Percentiles rank a stretch among this genome's conserved stretches.
Evolutionary conservation across 2,888 invertebrate genomes (phyloP).

Genomic region (Agrochola lota): DNA sequence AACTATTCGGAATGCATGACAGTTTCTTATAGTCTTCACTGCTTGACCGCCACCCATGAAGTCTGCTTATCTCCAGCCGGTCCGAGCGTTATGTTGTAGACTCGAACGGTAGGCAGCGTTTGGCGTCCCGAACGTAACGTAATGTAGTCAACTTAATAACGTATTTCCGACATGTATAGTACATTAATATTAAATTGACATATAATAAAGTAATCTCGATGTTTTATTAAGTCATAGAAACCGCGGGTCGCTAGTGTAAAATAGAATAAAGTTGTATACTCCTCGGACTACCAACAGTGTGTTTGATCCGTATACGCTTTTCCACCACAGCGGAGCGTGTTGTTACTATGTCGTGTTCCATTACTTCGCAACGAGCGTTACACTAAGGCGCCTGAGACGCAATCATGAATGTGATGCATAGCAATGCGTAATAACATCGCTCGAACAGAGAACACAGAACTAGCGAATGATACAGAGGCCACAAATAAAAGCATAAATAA

Average conservation of each 20-base stretch:
- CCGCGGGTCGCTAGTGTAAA: not conserved
- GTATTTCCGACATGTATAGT: no score
- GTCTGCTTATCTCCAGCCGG: no score
- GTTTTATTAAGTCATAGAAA: not conserved
- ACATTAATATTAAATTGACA: not conserved
- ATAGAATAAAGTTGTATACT: not conserved
- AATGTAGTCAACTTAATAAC: no score
- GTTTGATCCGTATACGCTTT: not conserved
- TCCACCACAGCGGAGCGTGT: not conserved
- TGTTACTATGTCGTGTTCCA: slow-evolving; percentile 32
- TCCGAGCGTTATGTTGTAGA: no score
- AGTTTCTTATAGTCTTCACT: no score
- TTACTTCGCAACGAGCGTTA: slow-evolving; percentile 14
- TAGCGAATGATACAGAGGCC: not conserved
- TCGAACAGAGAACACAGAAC: not conserved
- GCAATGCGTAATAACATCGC: slow-evolving; percentile 23
- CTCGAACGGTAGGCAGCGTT: no score
- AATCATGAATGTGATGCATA: slow-evolving; percentile 51
- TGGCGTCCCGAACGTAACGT: no score
- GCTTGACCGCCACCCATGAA: no score
- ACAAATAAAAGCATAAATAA: not conserved
- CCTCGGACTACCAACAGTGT: not conserved
- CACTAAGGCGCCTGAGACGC: slow-evolving; percentile 12
- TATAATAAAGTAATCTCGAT: not conserved
- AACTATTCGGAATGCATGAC: no score